These are phyloP conservation scores for Rhimphoctona megacephalus DNA, from an alignment of 2,888 invertebrate species.

Conservation along the genomic window DNA sequence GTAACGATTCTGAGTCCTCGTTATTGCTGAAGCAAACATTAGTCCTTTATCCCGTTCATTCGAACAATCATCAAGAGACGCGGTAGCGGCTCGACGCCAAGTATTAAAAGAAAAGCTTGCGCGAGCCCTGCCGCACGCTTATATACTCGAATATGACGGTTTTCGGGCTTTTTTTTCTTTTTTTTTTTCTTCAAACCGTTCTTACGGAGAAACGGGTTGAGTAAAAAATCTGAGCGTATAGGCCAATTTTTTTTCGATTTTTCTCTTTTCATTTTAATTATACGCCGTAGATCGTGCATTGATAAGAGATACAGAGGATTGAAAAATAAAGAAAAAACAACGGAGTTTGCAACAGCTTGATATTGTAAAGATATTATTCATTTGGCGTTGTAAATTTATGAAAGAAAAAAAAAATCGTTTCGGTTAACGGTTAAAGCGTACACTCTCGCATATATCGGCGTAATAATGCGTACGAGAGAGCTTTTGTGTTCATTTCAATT, in stretches of 20 bases:
- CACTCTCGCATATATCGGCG: constrained; percentile 20
- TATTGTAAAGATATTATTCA: constrained; percentile 2
- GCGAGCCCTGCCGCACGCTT: too few relatives aligned
- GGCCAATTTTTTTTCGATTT: too few relatives aligned
- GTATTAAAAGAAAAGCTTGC: too few relatives aligned
- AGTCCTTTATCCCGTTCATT: background rate
- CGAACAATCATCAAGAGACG: background rate
- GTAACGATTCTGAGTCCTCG: background rate
- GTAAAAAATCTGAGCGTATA: too few relatives aligned
- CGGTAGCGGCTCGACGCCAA: too few relatives aligned
- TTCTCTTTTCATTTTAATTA: too few relatives aligned
- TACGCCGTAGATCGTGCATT: background rate
- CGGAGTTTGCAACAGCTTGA: constrained; percentile 21
- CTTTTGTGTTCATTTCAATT: constrained; percentile 53
- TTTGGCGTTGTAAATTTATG: background rate
- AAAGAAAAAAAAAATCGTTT: constrained; percentile 27
- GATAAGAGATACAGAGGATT: background rate
- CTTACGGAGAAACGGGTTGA: too few relatives aligned
- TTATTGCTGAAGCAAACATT: constrained; percentile 16
- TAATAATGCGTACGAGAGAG: constrained; percentile 37
- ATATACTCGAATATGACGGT: too few relatives aligned
- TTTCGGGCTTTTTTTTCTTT: too few relatives aligned
- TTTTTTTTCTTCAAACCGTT: too few relatives aligned
- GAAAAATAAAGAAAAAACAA: constrained; percentile 15
- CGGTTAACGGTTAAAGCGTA: constrained; percentile 56